These are phyloP conservation scores for Rhingia campestris DNA, from an alignment of 2,888 invertebrate genomes.

Conservation along the genomic window DNA sequence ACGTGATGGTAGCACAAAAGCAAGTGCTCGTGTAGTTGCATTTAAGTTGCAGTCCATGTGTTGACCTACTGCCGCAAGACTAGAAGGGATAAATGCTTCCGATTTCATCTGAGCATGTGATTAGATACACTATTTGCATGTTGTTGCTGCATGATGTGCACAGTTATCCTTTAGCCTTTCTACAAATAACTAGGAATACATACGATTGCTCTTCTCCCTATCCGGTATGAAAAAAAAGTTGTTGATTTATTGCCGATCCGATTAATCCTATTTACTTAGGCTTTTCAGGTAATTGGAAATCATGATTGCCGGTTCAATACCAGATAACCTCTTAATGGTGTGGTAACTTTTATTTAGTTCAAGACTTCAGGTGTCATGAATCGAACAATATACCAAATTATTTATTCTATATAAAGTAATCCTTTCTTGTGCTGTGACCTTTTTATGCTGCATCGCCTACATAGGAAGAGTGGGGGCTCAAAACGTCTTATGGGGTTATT, in stretches of 20 bases:
- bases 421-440: slow-evolving; percentile 35
- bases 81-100: too few relatives aligned
- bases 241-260: slow-evolving; percentile 44
- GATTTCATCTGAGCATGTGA: too few relatives aligned
- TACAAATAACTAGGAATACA: too few relatives aligned
- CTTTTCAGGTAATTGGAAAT: slow-evolving; percentile 62
- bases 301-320: slow-evolving; percentile 16
- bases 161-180: too few relatives aligned
- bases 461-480: too few relatives aligned
- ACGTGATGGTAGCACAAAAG: too few relatives aligned
- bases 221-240: slow-evolving; percentile 28
- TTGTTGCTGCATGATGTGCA: too few relatives aligned
- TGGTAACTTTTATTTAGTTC: slow-evolving; percentile 27
- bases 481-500: slow-evolving; percentile 38
- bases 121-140: too few relatives aligned
- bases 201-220: too few relatives aligned
- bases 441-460: slow-evolving; percentile 27
- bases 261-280: slow-evolving; percentile 19
- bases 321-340: neutral
- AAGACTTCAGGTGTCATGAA: slow-evolving; percentile 52
- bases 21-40: too few relatives aligned
- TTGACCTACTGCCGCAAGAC: too few relatives aligned
- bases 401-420: slow-evolving; percentile 43
- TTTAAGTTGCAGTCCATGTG: too few relatives aligned
- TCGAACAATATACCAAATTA: neutral